Conservation (phyloP, 1,140 invertebrate species). For the Cotesia vestalis region DNA sequence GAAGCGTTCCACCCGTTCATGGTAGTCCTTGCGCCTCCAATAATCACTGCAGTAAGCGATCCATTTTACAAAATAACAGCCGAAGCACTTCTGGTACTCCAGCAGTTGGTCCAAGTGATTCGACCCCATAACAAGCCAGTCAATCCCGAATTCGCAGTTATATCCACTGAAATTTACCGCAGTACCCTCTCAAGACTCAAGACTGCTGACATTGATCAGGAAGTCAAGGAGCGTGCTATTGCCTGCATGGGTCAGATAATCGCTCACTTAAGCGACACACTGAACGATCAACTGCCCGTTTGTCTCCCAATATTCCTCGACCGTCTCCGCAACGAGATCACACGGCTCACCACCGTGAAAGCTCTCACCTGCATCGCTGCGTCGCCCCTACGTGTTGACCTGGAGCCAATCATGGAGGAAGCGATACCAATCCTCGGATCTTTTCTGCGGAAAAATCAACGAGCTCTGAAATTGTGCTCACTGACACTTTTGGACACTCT, state of each 20-base stretch:
- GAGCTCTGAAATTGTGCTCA: constrained; percentile 92
- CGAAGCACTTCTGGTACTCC: constrained; percentile 90
- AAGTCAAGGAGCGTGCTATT: constrained; percentile 97
- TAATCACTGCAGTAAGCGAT: constrained; percentile 90
- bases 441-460: constrained; percentile 96
- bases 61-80: constrained; percentile 98
- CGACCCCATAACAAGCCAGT: constrained; percentile 76
- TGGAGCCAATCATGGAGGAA: constrained; percentile 86
- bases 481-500: constrained; percentile 90
- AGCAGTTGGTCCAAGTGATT: constrained; percentile 94
- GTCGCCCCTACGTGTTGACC: constrained; percentile 86
- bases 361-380: constrained; percentile 93
- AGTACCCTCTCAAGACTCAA: constrained; percentile 86
- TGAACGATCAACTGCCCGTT: constrained; percentile 77
- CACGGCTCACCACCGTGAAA: constrained; percentile 94
- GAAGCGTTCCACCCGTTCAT: constrained; percentile 79
- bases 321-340: constrained; percentile 95
- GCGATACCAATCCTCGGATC: constrained; percentile 91
- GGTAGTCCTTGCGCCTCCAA: constrained; percentile 82
- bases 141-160: constrained; percentile 80
- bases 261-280: constrained; percentile 86
- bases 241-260: constrained; percentile 97
- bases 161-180: constrained; percentile 83
- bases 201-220: constrained; percentile 97
- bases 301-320: constrained; percentile 96